phyloP scores from a whole-genome alignment of 2,113 vertebrate genomes.

The Gasterosteus nipponicus region DNA sequence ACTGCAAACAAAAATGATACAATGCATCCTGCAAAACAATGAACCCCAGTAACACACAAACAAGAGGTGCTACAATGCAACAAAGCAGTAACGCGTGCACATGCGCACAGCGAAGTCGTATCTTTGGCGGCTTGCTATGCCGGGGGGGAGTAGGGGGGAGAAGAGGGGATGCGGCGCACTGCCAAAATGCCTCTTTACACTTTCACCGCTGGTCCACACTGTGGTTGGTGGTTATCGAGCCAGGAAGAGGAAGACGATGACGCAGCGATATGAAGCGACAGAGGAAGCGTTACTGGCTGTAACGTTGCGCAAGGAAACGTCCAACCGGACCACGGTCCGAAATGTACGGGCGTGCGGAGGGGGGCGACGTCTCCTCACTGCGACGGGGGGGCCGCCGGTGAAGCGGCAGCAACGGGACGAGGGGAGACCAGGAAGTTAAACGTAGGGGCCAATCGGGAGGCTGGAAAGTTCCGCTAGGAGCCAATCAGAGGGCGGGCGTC shows the following conservation, averaged over 20 bases:
- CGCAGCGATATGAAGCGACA: background rate
- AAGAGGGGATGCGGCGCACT: background rate
- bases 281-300: background rate
- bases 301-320: conserved; percentile 50
- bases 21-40: conserved; percentile 49
- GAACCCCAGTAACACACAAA: conserved; percentile 12
- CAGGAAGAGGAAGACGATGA: conserved; percentile 12
- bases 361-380: conserved; percentile 49
- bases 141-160: conserved; percentile 23
- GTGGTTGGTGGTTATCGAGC: background rate
- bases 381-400: conserved; percentile 21
- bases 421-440: conserved; percentile 58
- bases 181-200: background rate
- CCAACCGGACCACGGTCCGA: conserved; percentile 42
- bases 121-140: conserved; percentile 47
- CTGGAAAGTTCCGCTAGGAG: background rate
- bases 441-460: conserved; percentile 19
- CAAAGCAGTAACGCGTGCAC: conserved; percentile 49
- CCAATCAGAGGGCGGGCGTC: conserved; percentile 47
- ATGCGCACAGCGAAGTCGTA: conserved; percentile 43
- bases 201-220: background rate
- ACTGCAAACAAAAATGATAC: conserved; percentile 68
- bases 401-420: conserved; percentile 36
- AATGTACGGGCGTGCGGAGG: conserved; percentile 59
- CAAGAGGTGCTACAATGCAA: conserved; percentile 35